phyloP scores from a whole-genome alignment of 2,797 vertebrate species.

The Ceryle rudis region DNA sequence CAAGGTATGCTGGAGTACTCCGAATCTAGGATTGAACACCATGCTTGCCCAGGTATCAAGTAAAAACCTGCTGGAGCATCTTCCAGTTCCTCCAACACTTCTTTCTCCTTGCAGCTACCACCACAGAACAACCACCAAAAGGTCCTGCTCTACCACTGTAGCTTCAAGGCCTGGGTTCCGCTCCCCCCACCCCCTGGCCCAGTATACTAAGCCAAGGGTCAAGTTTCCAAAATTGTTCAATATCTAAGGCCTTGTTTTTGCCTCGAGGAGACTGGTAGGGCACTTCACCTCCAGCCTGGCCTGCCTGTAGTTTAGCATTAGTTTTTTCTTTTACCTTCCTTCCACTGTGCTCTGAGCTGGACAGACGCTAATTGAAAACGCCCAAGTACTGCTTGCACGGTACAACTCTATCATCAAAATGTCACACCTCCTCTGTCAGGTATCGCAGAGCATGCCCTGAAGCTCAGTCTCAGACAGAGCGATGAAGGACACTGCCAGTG shows the following conservation, averaged over 20 bases:
- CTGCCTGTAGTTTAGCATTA: neutral
- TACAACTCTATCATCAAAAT: neutral
- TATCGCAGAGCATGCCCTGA: neutral
- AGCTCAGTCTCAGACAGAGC: fast-evolving
- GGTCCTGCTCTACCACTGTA: neutral
- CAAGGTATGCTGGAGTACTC: neutral
- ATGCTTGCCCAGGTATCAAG: neutral
- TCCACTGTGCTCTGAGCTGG: neutral
- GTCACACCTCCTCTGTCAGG: neutral
- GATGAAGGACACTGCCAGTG: neutral
- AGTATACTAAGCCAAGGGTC: neutral
- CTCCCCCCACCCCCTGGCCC: too few relatives aligned
- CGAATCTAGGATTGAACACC: neutral
- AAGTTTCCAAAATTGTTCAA: neutral
- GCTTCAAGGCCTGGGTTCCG: neutral
- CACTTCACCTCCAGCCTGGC: neutral
- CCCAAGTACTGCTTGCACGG: neutral
- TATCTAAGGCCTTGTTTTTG: neutral
- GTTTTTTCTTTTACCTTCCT: neutral
- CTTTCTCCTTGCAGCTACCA: neutral
- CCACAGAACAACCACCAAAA: neutral
- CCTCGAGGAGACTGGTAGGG: neutral
- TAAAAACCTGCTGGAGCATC: neutral
- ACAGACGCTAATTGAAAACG: neutral
- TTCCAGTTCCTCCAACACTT: neutral